Conservation (phyloP, 2,888 invertebrate species). For the Drosophila prolongata region DNA sequence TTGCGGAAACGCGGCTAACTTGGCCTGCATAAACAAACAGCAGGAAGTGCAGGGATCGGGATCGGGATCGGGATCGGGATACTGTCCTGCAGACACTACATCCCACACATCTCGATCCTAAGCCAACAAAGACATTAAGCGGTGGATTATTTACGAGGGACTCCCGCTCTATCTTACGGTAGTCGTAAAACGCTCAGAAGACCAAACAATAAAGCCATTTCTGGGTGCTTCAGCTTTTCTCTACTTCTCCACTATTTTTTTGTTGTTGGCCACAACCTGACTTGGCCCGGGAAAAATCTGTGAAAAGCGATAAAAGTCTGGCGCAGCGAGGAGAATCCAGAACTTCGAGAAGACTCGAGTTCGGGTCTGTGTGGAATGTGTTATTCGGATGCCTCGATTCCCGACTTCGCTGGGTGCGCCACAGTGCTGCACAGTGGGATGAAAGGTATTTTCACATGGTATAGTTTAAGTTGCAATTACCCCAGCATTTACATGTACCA, state of each 20-base stretch:
- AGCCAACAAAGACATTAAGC: slow-evolving; percentile 39
- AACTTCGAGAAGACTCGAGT: slow-evolving; percentile 58
- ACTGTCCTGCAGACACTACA: neutral
- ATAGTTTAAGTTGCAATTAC: too few species aligned
- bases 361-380: slow-evolving; percentile 54
- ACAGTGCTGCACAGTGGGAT: slow-evolving; percentile 46
- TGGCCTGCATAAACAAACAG: slow-evolving; percentile 56
- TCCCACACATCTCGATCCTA: neutral
- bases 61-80: neutral
- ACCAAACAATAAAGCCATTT: slow-evolving; percentile 48
- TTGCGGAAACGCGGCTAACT: slow-evolving; percentile 55
- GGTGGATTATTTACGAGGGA: slow-evolving; percentile 59
- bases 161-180: slow-evolving; percentile 71
- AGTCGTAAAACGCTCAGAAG: slow-evolving; percentile 62
- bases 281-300: slow-evolving; percentile 68
- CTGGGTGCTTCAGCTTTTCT: slow-evolving; percentile 6
- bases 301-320: slow-evolving; percentile 74
- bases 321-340: slow-evolving; percentile 11
- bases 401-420: slow-evolving; percentile 54
- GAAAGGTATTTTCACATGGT: too few species aligned
- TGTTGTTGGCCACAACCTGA: slow-evolving; percentile 48
- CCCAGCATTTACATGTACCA: too few species aligned
- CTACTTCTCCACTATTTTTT: neutral
- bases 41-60: slow-evolving; percentile 49
- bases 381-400: slow-evolving; percentile 20